These are phyloP conservation scores for Porites rus DNA, from an alignment of 92 coral and sea anemone genomes.

Conservation along the genomic window DNA sequence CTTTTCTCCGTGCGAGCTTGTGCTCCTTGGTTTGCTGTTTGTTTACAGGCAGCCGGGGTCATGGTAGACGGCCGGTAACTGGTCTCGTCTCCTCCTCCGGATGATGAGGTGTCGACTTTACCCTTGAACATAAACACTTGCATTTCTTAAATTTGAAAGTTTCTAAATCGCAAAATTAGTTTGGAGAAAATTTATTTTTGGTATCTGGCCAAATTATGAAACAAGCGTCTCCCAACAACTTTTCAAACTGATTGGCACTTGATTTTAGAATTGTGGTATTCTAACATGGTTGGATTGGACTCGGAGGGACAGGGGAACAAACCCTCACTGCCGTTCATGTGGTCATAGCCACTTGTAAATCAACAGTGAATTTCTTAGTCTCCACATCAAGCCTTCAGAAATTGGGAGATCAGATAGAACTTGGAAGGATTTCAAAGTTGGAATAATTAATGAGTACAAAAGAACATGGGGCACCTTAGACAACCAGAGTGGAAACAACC, in stretches of 20 bases:
- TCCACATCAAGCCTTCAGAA: not conserved
- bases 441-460: slow-evolving; percentile 11
- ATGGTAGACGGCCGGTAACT: slow-evolving; percentile 7
- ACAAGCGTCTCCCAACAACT: not conserved
- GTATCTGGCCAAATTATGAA: not conserved
- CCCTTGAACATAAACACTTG: not conserved
- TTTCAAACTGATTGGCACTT: not conserved
- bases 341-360: not conserved
- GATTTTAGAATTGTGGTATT: not conserved
- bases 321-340: not conserved
- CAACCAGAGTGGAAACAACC: slow-evolving; percentile 15
- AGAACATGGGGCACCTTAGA: slow-evolving; percentile 7
- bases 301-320: not conserved
- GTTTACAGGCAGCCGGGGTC: not conserved
- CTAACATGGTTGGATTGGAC: not conserved
- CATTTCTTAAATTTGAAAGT: not conserved
- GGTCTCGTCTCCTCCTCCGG: not conserved
- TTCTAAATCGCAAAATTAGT: not conserved
- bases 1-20: not conserved
- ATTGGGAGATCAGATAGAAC: slow-evolving; percentile 21
- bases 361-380: not conserved
- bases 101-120: not conserved
- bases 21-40: slow-evolving; percentile 8
- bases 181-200: not conserved
- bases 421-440: slow-evolving; percentile 11